A percentile compares a stretch with the other conserved stretches of the same genome.
Conservation (phyloP, 2,888 invertebrate species). For the Meta bourneti region DNA sequence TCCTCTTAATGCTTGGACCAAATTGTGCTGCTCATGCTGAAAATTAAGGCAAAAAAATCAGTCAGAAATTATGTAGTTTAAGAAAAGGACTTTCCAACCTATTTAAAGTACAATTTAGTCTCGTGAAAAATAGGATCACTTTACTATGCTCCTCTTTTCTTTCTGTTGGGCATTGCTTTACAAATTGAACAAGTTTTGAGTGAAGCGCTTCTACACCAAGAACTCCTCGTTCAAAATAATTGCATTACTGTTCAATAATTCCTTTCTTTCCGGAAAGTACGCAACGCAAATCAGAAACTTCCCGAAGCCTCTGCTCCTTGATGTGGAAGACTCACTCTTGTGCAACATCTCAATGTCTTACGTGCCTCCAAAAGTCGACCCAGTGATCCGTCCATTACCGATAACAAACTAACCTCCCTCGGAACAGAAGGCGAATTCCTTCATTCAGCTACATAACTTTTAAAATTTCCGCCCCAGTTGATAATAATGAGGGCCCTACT, state of each 20-base stretch:
- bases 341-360: neutral
- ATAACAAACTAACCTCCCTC: conserved; percentile 31
- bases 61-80: no score
- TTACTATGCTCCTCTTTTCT: no score
- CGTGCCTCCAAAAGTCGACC: neutral
- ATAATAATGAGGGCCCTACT: conserved; percentile 14
- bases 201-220: neutral
- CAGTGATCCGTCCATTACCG: conserved; percentile 21
- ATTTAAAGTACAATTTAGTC: no score
- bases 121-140: no score
- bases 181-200: no score
- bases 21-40: no score
- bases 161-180: no score
- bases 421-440: conserved; percentile 18
- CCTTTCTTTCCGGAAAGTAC: neutral
- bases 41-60: no score
- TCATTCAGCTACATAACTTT: conserved; percentile 45
- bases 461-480: conserved; percentile 42
- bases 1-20: no score
- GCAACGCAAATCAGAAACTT: neutral
- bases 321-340: neutral
- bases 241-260: neutral
- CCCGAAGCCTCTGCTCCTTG: neutral
- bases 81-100: no score
- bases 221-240: neutral